phyloP scores from a whole-genome alignment of 2,797 vertebrate genomes.

The Otolemur crassicaudatus region DNA sequence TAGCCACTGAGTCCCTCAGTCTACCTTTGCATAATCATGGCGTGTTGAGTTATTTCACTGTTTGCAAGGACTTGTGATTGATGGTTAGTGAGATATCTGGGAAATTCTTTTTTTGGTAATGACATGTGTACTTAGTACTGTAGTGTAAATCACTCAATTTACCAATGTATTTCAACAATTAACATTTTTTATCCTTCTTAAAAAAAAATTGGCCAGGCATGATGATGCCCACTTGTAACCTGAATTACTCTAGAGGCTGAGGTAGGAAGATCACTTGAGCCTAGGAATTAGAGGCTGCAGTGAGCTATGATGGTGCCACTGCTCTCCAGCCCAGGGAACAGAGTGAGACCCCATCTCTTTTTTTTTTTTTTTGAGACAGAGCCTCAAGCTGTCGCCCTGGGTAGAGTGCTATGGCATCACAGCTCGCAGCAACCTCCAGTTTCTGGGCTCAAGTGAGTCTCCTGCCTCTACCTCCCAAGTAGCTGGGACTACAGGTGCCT shows the following conservation, averaged over 20 bases:
- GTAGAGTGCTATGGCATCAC: too few relatives aligned
- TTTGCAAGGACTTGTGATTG: neutral
- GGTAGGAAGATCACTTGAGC: neutral
- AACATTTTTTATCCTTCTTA: conserved; percentile 80
- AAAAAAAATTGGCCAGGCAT: neutral
- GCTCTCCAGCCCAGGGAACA: neutral
- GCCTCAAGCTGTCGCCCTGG: too few relatives aligned
- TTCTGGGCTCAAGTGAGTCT: too few relatives aligned
- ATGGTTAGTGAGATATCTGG: conserved; percentile 30
- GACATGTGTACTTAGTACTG: conserved; percentile 47
- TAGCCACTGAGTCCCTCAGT: neutral
- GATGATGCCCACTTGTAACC: neutral
- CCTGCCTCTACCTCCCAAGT: too few relatives aligned
- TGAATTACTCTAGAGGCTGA: neutral
- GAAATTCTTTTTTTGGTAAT: conserved; percentile 59
- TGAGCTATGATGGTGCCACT: neutral
- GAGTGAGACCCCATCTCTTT: neutral
- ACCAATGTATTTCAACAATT: conserved; percentile 79
- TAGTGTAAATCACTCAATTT: conserved; percentile 63
- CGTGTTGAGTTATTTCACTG: neutral
- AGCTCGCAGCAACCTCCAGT: too few relatives aligned
- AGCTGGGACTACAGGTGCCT: too few relatives aligned
- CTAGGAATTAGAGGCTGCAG: neutral
- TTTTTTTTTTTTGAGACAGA: too few relatives aligned
- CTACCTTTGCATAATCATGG: neutral